These are phyloP conservation scores for Nannoperca obscura DNA, from an alignment of 2,797 vertebrate species.

Conservation along the genomic window DNA sequence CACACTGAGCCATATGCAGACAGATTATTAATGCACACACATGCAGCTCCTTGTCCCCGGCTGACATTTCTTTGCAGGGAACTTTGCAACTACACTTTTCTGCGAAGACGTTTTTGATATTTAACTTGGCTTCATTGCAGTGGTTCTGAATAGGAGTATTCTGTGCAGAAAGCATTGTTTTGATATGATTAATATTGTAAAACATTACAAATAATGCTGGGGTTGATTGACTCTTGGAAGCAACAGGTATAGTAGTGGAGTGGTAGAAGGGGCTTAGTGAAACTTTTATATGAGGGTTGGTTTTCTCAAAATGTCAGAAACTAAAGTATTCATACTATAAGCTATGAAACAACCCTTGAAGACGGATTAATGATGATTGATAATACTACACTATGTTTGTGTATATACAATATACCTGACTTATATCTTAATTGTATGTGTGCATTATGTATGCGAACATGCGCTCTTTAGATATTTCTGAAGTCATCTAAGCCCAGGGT, in stretches of 20 bases:
- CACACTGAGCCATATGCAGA: conserved; percentile 34
- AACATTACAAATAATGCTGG: not conserved
- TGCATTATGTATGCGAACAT: not conserved
- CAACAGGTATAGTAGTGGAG: not conserved
- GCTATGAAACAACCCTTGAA: not conserved
- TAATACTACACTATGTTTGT: no score
- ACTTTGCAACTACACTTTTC: no score
- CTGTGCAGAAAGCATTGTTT: not conserved
- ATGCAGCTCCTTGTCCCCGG: conserved; percentile 32
- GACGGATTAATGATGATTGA: not conserved
- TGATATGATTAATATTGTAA: not conserved
- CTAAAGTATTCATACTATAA: not conserved
- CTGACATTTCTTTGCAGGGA: conserved; percentile 35
- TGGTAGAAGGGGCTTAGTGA: not conserved
- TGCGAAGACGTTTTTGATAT: no score
- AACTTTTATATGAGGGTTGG: not conserved
- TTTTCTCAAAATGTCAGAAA: not conserved
- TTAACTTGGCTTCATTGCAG: no score
- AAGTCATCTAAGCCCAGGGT: not conserved
- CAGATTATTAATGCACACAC: conserved; percentile 32
- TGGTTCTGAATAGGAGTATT: no score
- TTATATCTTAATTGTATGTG: not conserved
- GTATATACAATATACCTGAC: not conserved
- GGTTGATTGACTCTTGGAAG: not conserved
- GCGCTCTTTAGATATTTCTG: not conserved